Percentiles rank a stretch among this genome's conserved stretches.
These are phyloP conservation scores for Gadus macrocephalus DNA, from an alignment of 2,113 vertebrate genomes.

Conservation along the genomic window DNA sequence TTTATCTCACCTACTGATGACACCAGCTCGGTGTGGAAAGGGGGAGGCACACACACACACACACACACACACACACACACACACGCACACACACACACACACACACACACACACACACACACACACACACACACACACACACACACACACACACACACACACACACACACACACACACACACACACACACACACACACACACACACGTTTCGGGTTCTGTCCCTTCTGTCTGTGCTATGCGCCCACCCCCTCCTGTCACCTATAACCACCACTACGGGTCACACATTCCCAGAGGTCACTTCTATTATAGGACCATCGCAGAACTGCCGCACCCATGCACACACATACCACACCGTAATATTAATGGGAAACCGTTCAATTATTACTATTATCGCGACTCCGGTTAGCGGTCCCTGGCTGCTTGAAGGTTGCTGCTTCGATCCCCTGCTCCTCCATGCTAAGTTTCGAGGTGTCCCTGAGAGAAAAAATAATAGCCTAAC, in stretches of 20 bases:
- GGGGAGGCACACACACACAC: too few relatives aligned
- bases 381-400: not conserved
- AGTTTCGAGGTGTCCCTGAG: too few relatives aligned
- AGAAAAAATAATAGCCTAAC: too few relatives aligned
- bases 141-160: too few relatives aligned
- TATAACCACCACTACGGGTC: conserved; percentile 27
- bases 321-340: conserved; percentile 8
- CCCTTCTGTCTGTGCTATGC: not conserved
- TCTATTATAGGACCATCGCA: conserved; percentile 38
- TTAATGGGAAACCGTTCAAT: not conserved
- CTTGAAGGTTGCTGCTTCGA: too few relatives aligned
- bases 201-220: not conserved
- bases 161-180: too few relatives aligned
- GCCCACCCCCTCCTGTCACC: conserved; percentile 1
- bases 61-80: not conserved
- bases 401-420: too few relatives aligned
- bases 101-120: not conserved
- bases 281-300: conserved; percentile 39
- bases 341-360: not conserved
- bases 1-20: too few relatives aligned
- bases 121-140: not conserved
- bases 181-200: not conserved
- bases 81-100: not conserved
- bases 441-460: too few relatives aligned
- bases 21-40: too few relatives aligned